Percentiles rank a stretch among this genome's conserved stretches.
These are phyloP conservation scores for Crocuta crocuta DNA, from an alignment of 2,113 vertebrate genomes.

Conservation along the genomic window DNA sequence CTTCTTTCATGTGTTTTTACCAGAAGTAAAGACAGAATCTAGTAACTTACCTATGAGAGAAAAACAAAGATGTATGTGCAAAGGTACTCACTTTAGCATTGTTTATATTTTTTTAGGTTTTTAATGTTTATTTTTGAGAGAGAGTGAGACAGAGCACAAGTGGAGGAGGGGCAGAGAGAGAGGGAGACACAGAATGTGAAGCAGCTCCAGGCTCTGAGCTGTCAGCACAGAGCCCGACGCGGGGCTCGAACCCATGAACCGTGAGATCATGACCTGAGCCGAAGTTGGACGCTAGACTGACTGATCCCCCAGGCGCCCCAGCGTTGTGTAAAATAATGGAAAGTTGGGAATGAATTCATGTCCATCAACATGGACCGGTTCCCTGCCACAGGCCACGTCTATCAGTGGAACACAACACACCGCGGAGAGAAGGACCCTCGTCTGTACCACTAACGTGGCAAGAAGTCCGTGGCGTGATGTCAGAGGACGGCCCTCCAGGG, in stretches of 20 bases:
- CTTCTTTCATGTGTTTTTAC: not conserved
- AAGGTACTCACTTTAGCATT: not conserved
- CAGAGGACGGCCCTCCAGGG: not conserved
- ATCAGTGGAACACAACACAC: rapidly evolving
- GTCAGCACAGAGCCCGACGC: too few relatives aligned
- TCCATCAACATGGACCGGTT: too few relatives aligned
- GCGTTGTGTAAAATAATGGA: too few relatives aligned
- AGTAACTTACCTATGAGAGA: not conserved
- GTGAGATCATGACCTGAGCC: too few relatives aligned
- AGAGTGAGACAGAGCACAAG: rapidly evolving
- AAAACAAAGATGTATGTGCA: not conserved
- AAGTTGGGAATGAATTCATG: not conserved
- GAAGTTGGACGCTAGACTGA: too few relatives aligned
- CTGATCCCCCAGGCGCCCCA: too few relatives aligned
- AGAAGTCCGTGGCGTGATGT: rapidly evolving
- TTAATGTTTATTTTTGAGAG: too few relatives aligned
- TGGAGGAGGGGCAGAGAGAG: too few relatives aligned
- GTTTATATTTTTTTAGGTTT: not conserved
- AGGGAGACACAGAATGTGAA: too few relatives aligned
- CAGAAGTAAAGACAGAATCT: not conserved
- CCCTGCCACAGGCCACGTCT: too few relatives aligned
- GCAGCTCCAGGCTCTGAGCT: too few relatives aligned
- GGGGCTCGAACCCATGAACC: too few relatives aligned
- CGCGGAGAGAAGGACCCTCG: rapidly evolving
- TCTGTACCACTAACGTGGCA: rapidly evolving